Conservation (phyloP, 2,888 invertebrate species). For the Apamea epomidion region DNA sequence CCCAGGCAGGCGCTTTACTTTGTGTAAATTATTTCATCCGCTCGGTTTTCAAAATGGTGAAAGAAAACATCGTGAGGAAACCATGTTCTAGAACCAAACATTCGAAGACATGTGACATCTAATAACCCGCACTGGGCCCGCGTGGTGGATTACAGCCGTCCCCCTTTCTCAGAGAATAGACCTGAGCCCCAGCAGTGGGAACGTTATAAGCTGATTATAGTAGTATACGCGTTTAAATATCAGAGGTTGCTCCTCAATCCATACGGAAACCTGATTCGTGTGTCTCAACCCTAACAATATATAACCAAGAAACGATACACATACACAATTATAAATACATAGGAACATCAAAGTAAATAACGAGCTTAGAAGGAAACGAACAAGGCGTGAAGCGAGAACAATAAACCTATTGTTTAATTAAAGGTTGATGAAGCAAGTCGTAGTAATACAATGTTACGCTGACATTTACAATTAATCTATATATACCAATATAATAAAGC, state of each 20-base stretch:
- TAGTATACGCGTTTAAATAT: not conserved
- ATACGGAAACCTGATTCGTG: not conserved
- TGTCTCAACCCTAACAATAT: not conserved
- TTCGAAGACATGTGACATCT: not conserved
- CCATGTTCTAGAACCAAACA: not conserved
- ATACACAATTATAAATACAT: constrained; percentile 28
- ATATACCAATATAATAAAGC: too few relatives aligned
- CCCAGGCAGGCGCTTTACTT: not conserved
- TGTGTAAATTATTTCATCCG: not conserved
- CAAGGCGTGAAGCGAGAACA: constrained; percentile 47
- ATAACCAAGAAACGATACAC: constrained; percentile 2
- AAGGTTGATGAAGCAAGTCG: constrained; percentile 51
- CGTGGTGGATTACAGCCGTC: not conserved
- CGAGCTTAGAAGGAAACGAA: constrained; percentile 47
- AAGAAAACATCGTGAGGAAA: not conserved
- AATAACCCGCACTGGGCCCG: not conserved
- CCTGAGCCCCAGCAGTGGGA: too few relatives aligned
- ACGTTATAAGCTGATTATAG: not conserved
- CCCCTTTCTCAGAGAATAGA: not conserved
- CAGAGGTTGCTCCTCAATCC: not conserved
- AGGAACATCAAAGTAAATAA: constrained; percentile 53
- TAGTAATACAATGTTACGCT: constrained; percentile 51
- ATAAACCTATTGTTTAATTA: constrained; percentile 64
- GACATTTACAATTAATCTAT: constrained; percentile 52
- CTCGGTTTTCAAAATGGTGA: not conserved